Percentiles rank a stretch among this genome's conserved stretches.
phyloP scores from a whole-genome alignment of 2,888 invertebrate species.

The Drosophila greeni region DNA sequence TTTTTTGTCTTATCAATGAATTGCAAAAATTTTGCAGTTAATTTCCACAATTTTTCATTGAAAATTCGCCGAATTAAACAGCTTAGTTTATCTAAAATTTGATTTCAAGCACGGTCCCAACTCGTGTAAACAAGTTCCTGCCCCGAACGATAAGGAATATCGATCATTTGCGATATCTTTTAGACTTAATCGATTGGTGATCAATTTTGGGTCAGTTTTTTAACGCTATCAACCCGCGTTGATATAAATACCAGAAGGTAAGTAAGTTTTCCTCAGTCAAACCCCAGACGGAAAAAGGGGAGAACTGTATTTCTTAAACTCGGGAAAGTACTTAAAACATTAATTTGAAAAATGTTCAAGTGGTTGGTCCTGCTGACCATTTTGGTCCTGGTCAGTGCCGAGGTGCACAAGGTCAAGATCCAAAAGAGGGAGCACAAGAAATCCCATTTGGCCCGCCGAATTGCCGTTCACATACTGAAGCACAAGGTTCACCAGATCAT shows the following conservation, averaged over 20 bases:
- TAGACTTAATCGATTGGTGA: constrained; percentile 38
- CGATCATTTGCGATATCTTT: constrained; percentile 47
- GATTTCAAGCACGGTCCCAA: constrained; percentile 9
- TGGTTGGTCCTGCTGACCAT: constrained; percentile 54
- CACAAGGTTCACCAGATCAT: constrained; percentile 49
- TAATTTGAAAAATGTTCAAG: constrained; percentile 51
- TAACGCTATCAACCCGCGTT: constrained; percentile 1
- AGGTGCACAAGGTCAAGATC: constrained; percentile 63
- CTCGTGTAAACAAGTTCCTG: constrained; percentile 18
- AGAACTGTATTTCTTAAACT: constrained; percentile 1
- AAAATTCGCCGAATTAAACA: constrained; percentile 16
- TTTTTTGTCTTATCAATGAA: constrained; percentile 18
- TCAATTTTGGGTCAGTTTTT: constrained; percentile 36
- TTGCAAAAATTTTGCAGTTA: constrained; percentile 29
- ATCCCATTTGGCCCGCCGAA: constrained; percentile 31
- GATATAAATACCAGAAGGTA: constrained; percentile 45
- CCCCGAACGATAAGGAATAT: constrained; percentile 18
- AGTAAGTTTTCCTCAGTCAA: constrained; percentile 28
- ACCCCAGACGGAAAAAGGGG: constrained; percentile 39
- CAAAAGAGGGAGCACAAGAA: constrained; percentile 53
- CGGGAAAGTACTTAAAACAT: constrained; percentile 79
- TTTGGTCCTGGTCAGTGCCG: constrained; percentile 57
- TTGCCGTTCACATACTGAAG: constrained; percentile 42
- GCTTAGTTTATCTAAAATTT: constrained; percentile 9
- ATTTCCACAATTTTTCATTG: constrained; percentile 16